phyloP scores from a whole-genome alignment of 1,140 invertebrate genomes.

The Holotrichia oblita region DNA sequence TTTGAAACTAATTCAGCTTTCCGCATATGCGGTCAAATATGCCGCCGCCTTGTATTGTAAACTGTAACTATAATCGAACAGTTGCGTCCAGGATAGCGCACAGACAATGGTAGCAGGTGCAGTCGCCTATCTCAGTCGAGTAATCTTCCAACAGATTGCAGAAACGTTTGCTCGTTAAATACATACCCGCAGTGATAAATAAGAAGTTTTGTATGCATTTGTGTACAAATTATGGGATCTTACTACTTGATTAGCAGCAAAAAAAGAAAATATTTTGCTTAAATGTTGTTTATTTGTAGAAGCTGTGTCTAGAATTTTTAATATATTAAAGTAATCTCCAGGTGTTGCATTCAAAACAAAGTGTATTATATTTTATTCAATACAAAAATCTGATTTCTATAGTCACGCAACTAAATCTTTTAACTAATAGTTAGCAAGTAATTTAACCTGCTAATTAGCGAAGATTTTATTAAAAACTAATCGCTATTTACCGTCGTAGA shows the following conservation, averaged over 20 bases:
- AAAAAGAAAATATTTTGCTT: background rate
- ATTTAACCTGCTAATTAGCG: no score
- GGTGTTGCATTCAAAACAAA: no score
- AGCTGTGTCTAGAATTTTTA: background rate
- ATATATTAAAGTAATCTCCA: background rate
- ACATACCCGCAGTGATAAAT: slow-evolving; percentile 22
- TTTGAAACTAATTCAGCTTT: slow-evolving; percentile 29
- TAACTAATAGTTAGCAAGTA: no score
- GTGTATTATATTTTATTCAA: no score
- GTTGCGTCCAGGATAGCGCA: slow-evolving; percentile 1
- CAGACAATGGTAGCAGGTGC: slow-evolving; percentile 32
- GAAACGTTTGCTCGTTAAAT: slow-evolving; percentile 29
- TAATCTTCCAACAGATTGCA: slow-evolving; percentile 31
- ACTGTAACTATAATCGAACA: slow-evolving; percentile 27
- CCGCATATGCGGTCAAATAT: slow-evolving; percentile 18
- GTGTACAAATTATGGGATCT: background rate
- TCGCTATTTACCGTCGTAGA: no score
- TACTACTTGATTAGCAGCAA: slow-evolving; percentile 31
- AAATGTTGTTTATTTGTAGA: background rate
- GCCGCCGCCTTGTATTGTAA: slow-evolving; percentile 30
- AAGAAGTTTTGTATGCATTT: slow-evolving; percentile 30
- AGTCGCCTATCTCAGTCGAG: slow-evolving; percentile 22
- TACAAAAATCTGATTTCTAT: no score
- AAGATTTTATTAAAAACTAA: no score
- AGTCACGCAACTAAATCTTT: no score